Base-by-base conservation (phyloP, 2,888 invertebrate species). In the Volucella inflata region DNA sequence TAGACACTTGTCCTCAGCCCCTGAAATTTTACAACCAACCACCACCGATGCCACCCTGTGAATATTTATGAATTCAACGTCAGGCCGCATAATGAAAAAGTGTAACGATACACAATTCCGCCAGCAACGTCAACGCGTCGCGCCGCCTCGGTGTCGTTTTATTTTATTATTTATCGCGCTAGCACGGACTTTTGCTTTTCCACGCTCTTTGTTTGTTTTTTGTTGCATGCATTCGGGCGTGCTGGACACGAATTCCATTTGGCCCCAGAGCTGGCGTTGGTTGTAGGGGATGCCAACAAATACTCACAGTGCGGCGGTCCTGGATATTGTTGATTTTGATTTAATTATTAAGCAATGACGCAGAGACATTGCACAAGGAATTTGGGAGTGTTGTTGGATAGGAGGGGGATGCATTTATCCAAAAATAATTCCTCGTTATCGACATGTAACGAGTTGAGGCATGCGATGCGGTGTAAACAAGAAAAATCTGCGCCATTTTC, bases 321-420 rank as follows among this genome's bases (percentile, higher is more conserved):
- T 11, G 30, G 50, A 48, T 46, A 72, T 64, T 78, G 78, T 78
- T 71, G 78, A 53, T 67, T 53, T 83, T 78, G 72, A 83, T 78
- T 83, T 83, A 78, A 83, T 83, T 83, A 78, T 78, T 72, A 78
- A 78, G 78, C 78, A 83, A 78, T 83, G 72, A 78, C 78, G 82
- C 72, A 30, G 30, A 30, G 72, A 68, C 82, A 83, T 62, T 62
- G 72, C 17, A 21, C 78, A 78, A 36, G 50, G 59, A 72, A 30
- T 30, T 30, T 30, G 30, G 30, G 4, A 30, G 30, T 6, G 30
- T 6, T 30, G 57, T 50, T 60, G 59, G 36, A 42, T 72, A 6
- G 8, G 30, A 8, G 21, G 12, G 21, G 30, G 30, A 30, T 30
- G 38, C 57, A 38, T 38, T 14, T 57, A 57, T 55, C 36, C 36